These are phyloP conservation scores for Canis aureus DNA, from an alignment of 2,113 vertebrate species.

Conservation along the genomic window DNA sequence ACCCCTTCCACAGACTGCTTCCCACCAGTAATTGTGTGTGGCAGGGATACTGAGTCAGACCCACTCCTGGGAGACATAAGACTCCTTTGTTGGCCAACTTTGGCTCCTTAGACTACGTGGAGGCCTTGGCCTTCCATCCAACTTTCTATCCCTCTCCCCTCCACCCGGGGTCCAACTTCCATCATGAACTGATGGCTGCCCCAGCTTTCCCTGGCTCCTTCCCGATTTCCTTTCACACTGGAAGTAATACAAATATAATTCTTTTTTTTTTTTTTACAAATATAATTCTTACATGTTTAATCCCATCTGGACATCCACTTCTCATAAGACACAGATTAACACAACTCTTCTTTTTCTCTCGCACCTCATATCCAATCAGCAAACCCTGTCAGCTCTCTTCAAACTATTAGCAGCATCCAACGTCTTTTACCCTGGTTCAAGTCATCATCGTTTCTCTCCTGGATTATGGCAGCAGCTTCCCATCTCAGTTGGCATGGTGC, in stretches of 20 bases:
- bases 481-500: background rate
- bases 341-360: background rate
- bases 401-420: background rate
- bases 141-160: background rate
- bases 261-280: no score
- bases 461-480: background rate
- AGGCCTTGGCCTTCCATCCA: background rate
- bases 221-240: background rate
- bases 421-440: background rate
- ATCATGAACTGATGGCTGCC: background rate
- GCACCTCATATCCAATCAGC: slow-evolving; percentile 15
- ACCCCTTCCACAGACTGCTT: background rate
- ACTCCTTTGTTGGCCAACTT: background rate
- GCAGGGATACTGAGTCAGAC: background rate
- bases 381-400: background rate
- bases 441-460: background rate
- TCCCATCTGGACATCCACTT: slow-evolving; percentile 4
- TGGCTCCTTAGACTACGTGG: background rate
- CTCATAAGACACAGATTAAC: slow-evolving; percentile 26
- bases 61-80: background rate
- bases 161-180: background rate
- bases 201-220: slow-evolving; percentile 2
- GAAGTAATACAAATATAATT: slow-evolving; percentile 48
- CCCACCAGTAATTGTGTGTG: background rate
- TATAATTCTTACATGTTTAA: slow-evolving; percentile 43